Percentiles rank a stretch among this genome's conserved stretches.
Conservation (phyloP, 2,797 vertebrate genomes). For the Intellagama lesueurii region DNA sequence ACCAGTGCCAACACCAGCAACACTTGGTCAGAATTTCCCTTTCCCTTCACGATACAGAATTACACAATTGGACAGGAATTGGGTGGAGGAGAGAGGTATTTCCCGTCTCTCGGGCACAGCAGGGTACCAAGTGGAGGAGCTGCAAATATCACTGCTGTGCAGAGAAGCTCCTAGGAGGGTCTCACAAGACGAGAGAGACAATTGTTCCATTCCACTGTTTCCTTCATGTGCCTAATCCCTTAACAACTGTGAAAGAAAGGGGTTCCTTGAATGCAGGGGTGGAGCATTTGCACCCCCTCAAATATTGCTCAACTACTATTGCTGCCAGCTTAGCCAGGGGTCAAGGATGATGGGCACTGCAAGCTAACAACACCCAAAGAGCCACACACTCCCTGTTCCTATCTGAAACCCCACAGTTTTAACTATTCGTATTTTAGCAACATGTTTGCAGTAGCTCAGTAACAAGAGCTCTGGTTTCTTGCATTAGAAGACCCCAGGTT, state of each 20-base stretch:
- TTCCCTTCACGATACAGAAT: slow-evolving; percentile 19
- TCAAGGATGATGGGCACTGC: background rate
- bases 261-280: background rate
- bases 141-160: background rate
- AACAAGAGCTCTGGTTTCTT: no score
- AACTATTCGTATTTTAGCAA: background rate
- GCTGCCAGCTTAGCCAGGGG: background rate
- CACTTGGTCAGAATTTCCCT: slow-evolving; percentile 29
- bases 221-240: background rate
- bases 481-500: background rate
- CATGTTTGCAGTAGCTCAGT: no score
- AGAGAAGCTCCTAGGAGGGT: background rate
- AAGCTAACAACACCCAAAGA: background rate
- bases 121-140: background rate
- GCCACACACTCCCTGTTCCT: background rate
- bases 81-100: slow-evolving; percentile 26
- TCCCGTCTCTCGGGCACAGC: background rate
- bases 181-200: background rate
- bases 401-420: background rate
- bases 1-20: background rate
- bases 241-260: background rate
- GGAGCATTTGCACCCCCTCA: background rate
- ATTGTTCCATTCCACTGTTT: background rate
- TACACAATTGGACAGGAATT: slow-evolving; percentile 36
- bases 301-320: background rate